Evolutionary conservation across 1,140 invertebrate species (phyloP), one percentile per base, ranked within the genome.

Genomic region (Lepidurus couesii): DNA sequence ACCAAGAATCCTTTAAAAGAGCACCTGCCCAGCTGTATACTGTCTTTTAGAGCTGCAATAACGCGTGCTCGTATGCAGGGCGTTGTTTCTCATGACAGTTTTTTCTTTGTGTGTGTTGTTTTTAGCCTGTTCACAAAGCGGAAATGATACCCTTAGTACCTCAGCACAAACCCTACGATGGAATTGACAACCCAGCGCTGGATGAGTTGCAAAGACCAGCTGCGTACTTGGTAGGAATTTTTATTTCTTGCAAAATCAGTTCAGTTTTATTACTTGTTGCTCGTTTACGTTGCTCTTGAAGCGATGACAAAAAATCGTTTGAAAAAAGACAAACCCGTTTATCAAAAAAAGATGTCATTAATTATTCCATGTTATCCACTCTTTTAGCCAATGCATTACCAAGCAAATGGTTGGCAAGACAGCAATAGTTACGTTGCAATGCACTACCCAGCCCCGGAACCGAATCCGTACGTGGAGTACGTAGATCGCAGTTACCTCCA

Each of bases 151-250:
- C 53, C 1, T 65, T 65, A 21, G 53, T 65, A 16, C n/a, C 53
- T 9, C 53, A 65, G 13, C 53, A 11, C 53, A 65, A 16, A 65
- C 4, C 44, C 4, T 44, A 77, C 44, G 75, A 77, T 13, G 24
- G 75, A 21, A n/a, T 26, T 26, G 26, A 26, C 43, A 44, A 47
- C 44, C 47, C 75, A 77, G 75, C 34, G 9, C 26, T 47, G 34
- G 78, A 79, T 6, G 78, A 79, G 45, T 75, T 79, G 73, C 73
- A 75, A 44, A 74, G 78, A 79, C 78, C 78, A 16, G 78, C 78
- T 24, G 74, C 78, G 11, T 79, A 79, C 42, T 26, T 79, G 78
- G 78, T 79, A 79, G 10, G 42, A n/a, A 24, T 21, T 47, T 47
- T 44, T 47, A 24, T 21, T 76, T 44, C 26, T 21, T 76, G 16